phyloP scores from a whole-genome alignment of 2,888 invertebrate species.

The Ypsolopha sequella region DNA sequence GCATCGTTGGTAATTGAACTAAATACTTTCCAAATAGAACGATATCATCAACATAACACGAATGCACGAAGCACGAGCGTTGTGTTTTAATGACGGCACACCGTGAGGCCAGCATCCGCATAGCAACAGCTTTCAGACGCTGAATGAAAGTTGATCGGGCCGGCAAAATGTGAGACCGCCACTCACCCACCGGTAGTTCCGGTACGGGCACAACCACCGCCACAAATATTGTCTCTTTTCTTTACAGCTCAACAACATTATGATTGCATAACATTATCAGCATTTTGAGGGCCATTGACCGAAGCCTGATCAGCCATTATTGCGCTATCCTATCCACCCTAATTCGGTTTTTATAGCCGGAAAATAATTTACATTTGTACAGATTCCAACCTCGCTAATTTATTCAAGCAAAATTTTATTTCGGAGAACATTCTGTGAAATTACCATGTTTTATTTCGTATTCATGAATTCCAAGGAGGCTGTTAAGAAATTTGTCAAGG shows the following conservation, averaged over 20 bases:
- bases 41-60: constrained; percentile 61
- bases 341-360: neutral
- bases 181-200: constrained; percentile 25
- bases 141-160: constrained; percentile 65
- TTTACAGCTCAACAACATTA: neutral
- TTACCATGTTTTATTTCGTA: constrained; percentile 39
- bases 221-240: constrained; percentile 1
- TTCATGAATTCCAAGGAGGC: constrained; percentile 38
- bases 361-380: constrained; percentile 6
- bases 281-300: neutral
- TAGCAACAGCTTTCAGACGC: constrained; percentile 63
- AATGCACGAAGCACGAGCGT: constrained; percentile 42
- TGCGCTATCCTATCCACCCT: neutral
- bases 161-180: constrained; percentile 42
- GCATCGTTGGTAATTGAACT: constrained; percentile 17
- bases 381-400: constrained; percentile 26
- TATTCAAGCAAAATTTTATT: constrained; percentile 33
- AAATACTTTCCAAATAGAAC: constrained; percentile 58
- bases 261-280: neutral
- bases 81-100: constrained; percentile 56
- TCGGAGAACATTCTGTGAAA: constrained; percentile 29
- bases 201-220: constrained; percentile 28
- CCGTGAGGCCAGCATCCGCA: constrained; percentile 60
- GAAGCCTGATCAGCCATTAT: neutral
- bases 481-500: constrained; percentile 35